These are phyloP conservation scores for Abramis brama DNA, from an alignment of 2,113 vertebrate genomes.

Conservation along the genomic window DNA sequence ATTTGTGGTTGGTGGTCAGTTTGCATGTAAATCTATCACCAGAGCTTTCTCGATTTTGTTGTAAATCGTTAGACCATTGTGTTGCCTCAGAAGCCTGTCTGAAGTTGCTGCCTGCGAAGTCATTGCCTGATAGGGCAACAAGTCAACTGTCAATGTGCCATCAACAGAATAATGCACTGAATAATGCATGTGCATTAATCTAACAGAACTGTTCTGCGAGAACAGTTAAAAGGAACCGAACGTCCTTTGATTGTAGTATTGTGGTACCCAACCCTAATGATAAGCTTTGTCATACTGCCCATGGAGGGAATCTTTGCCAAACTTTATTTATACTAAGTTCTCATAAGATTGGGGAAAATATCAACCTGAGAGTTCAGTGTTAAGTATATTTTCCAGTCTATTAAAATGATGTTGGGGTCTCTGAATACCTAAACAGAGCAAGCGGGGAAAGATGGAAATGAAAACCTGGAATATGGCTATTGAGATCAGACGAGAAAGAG, in stretches of 20 bases:
- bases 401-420: not conserved
- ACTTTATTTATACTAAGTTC: not conserved
- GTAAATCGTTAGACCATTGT: too few relatives aligned
- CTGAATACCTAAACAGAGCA: constrained; percentile 14
- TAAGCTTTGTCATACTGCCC: not conserved
- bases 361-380: not conserved
- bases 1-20: too few relatives aligned
- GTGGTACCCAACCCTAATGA: not conserved
- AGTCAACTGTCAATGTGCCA: not conserved
- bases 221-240: not conserved
- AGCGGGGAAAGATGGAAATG: not conserved
- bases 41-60: too few relatives aligned
- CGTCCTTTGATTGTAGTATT: not conserved
- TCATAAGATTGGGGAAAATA: not conserved
- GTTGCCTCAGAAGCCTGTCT: too few relatives aligned
- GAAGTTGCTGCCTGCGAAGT: too few relatives aligned
- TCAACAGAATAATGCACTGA: not conserved
- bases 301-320: too few relatives aligned
- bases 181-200: not conserved
- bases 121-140: not conserved
- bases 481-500: constrained; percentile 51
- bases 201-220: not conserved
- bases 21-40: too few relatives aligned
- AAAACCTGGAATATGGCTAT: constrained; percentile 44
- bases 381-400: not conserved